Percentiles rank a stretch among this genome's conserved stretches.
phyloP scores from a whole-genome alignment of 2,888 invertebrate species.

The Chirona hameri region DNA sequence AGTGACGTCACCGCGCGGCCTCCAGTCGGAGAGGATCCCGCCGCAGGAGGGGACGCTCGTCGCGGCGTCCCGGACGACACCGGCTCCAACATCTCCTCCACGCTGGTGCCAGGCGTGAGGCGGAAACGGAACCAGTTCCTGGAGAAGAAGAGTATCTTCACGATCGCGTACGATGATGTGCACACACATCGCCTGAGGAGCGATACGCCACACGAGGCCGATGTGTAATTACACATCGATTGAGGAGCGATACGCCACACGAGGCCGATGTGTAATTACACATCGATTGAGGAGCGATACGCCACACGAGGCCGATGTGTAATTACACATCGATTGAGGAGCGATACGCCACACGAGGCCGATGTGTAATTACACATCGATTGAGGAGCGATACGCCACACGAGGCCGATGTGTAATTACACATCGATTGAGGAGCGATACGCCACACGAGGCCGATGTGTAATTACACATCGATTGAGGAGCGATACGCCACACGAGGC shows the following conservation, averaged over 20 bases:
- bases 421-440: too few species aligned
- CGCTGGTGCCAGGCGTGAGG: constrained; percentile 27
- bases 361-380: constrained; percentile 82
- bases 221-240: too few species aligned
- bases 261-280: too few species aligned
- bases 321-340: too few species aligned
- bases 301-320: constrained; percentile 47
- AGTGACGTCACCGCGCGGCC: background rate
- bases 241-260: too few species aligned
- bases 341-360: too few species aligned
- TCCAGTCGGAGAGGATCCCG: background rate
- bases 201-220: constrained; percentile 58
- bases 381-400: constrained; percentile 69
- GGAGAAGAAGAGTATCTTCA: constrained; percentile 88
- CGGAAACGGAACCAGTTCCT: constrained; percentile 51
- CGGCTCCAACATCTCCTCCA: background rate
- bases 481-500: constrained; percentile 62
- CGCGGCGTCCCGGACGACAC: background rate
- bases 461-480: constrained; percentile 75
- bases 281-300: constrained; percentile 75
- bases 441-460: too few species aligned
- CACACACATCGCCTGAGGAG: constrained; percentile 76
- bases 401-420: background rate
- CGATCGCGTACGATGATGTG: constrained; percentile 87
- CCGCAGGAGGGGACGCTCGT: background rate